phyloP scores from a whole-genome alignment of 2,888 invertebrate genomes.

The Artemia sp. region DNA sequence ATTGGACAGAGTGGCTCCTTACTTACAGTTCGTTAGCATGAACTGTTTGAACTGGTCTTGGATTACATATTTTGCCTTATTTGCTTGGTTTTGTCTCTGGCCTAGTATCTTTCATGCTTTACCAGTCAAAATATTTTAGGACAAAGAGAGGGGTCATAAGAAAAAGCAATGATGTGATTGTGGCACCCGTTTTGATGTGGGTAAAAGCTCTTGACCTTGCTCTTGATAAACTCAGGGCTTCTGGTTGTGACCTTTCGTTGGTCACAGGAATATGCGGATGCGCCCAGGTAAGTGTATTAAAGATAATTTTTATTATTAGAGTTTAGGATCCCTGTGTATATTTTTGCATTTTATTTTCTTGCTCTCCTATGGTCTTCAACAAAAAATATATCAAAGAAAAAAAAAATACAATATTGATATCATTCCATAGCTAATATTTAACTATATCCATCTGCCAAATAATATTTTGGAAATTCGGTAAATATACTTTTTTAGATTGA shows the following conservation, averaged over 20 bases:
- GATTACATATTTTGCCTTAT: too few relatives aligned
- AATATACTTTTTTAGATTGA: too few relatives aligned
- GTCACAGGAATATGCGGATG: constrained; percentile 75
- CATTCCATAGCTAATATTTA: too few relatives aligned
- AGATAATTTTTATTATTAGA: constrained; percentile 16
- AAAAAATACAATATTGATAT: too few relatives aligned
- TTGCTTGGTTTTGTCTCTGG: too few relatives aligned
- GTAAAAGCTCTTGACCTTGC: constrained; percentile 84
- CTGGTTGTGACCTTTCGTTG: constrained; percentile 61
- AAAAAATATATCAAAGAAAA: not conserved
- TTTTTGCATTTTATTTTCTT: constrained; percentile 15
- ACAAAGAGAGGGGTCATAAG: constrained; percentile 45
- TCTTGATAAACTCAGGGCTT: constrained; percentile 59
- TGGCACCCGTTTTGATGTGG: constrained; percentile 81
- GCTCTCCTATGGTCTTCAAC: not conserved
- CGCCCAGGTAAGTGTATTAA: constrained; percentile 50
- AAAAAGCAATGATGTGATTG: constrained; percentile 41
- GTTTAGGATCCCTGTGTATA: constrained; percentile 9
- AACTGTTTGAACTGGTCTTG: too few relatives aligned
- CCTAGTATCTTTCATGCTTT: too few relatives aligned
- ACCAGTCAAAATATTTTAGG: constrained; percentile 30
- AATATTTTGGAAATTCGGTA: too few relatives aligned
- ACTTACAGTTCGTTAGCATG: too few relatives aligned
- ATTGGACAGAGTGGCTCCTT: too few relatives aligned
- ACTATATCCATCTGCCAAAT: too few relatives aligned